These are phyloP conservation scores for Poeciliopsis turrubarensis DNA, from an alignment of 2,113 vertebrate species.

Conservation along the genomic window DNA sequence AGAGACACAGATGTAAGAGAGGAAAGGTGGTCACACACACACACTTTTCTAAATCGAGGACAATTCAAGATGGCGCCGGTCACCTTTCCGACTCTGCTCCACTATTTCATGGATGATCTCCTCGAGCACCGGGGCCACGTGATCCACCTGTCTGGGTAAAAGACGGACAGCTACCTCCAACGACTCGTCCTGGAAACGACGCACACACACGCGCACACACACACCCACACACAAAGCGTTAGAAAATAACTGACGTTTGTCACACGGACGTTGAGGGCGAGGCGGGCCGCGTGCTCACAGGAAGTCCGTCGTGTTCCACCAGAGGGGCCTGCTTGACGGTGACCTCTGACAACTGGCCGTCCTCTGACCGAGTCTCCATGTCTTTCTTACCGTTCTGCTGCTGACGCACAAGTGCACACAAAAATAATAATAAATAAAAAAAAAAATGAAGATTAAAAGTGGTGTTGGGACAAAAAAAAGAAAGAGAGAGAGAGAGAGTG, in stretches of 20 bases:
- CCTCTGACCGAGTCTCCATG: conserved; percentile 66
- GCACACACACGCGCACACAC: not conserved
- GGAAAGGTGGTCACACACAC: conserved; percentile 3
- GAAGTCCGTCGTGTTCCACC: conserved; percentile 27
- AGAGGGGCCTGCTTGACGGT: conserved; percentile 45
- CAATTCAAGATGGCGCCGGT: not conserved
- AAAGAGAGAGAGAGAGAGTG: too few species aligned
- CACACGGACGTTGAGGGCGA: not conserved
- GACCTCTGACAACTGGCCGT: conserved; percentile 61
- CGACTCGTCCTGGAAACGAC: conserved; percentile 57
- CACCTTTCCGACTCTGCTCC: conserved; percentile 63
- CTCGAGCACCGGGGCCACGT: conserved; percentile 61
- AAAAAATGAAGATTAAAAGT: not conserved
- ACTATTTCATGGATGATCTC: conserved; percentile 70
- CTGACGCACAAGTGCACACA: conserved; percentile 36
- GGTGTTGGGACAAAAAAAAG: too few species aligned
- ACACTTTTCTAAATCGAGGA: not conserved
- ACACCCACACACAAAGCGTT: not conserved
- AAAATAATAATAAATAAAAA: not conserved
- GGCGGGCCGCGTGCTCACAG: conserved; percentile 45
- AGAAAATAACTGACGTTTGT: not conserved
- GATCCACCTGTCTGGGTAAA: conserved; percentile 67
- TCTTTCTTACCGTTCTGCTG: conserved; percentile 73
- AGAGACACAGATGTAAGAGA: conserved; percentile 29
- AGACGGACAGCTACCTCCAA: conserved; percentile 66